These are phyloP conservation scores for Itoplectis maculator DNA, from an alignment of 2,888 invertebrate genomes.

Conservation along the genomic window DNA sequence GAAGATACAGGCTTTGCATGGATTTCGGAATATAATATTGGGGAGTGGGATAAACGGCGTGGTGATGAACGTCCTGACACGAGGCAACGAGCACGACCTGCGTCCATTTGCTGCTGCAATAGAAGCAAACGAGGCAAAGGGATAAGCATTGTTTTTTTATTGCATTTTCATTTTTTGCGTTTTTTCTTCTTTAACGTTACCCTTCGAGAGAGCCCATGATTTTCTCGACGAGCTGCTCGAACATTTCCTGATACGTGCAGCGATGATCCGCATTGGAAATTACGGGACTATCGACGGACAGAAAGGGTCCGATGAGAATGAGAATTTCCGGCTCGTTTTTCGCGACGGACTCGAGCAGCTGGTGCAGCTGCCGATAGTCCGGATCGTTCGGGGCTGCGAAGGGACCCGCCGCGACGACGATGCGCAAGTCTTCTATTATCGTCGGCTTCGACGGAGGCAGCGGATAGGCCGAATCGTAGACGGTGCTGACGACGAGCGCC, in stretches of 20 bases:
- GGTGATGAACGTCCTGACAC: conserved; percentile 91
- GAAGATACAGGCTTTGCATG: conserved; percentile 87
- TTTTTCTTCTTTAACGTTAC: conserved; percentile 81
- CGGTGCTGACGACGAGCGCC: conserved; percentile 88
- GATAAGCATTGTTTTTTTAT: conserved; percentile 38
- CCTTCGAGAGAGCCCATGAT: conserved; percentile 88
- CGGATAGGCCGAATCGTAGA: conserved; percentile 87
- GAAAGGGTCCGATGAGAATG: conserved; percentile 94
- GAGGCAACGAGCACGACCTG: conserved; percentile 92
- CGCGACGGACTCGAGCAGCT: conserved; percentile 89
- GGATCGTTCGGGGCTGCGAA: conserved; percentile 92
- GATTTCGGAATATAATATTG: conserved; percentile 87
- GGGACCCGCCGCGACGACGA: conserved; percentile 93
- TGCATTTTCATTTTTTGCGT: conserved; percentile 9
- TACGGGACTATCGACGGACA: conserved; percentile 89
- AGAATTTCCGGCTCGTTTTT: conserved; percentile 91
- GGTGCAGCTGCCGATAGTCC: conserved; percentile 92
- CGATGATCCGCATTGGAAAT: conserved; percentile 87
- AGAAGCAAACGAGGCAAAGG: not conserved
- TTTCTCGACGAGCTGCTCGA: conserved; percentile 89
- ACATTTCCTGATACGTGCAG: conserved; percentile 90
- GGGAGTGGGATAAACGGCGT: conserved; percentile 93
- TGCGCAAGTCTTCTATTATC: conserved; percentile 83
- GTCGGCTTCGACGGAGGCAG: conserved; percentile 84
- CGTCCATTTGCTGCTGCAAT: conserved; percentile 86